Evolutionary conservation across 2,888 invertebrate species (phyloP).

Genomic region (Apomyelois bistriatella): DNA sequence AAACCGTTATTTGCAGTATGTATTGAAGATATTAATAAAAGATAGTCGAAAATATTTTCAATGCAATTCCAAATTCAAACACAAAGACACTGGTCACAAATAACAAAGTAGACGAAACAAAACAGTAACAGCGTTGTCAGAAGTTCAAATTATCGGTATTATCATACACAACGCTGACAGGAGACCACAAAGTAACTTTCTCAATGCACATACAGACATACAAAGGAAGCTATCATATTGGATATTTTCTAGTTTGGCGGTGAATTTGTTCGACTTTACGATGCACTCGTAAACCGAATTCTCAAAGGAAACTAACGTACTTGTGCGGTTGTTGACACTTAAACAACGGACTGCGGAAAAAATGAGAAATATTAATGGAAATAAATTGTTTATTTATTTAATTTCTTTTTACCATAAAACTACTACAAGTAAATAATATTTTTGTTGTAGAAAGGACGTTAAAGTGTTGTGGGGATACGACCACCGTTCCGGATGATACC

Average conservation of each 20-base stretch:
- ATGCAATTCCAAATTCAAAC: background rate
- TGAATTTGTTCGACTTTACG: conserved; percentile 50
- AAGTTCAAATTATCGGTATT: conserved; percentile 9
- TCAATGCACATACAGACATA: conserved; percentile 23
- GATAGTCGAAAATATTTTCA: background rate
- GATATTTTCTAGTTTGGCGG: conserved; percentile 33
- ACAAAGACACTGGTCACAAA: background rate
- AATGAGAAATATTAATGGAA: conserved; percentile 7
- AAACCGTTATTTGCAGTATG: too few species aligned
- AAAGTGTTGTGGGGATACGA: too few species aligned
- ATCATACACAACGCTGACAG: conserved; percentile 12
- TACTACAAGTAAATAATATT: too few species aligned
- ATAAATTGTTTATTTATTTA: too few species aligned
- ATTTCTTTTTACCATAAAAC: too few species aligned
- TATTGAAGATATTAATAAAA: too few species aligned
- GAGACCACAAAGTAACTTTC: conserved; percentile 27
- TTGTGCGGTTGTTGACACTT: conserved; percentile 13
- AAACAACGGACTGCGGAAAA: conserved; percentile 10
- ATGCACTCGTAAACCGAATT: conserved; percentile 55
- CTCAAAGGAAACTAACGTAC: conserved; percentile 53
- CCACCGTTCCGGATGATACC: too few species aligned
- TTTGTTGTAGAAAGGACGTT: too few species aligned
- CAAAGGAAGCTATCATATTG: conserved; percentile 31
- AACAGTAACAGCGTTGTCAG: conserved; percentile 1
- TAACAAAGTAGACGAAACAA: background rate